Evolutionary conservation across 2,113 vertebrate genomes (phyloP).

Genomic region (Alosa alosa): DNA sequence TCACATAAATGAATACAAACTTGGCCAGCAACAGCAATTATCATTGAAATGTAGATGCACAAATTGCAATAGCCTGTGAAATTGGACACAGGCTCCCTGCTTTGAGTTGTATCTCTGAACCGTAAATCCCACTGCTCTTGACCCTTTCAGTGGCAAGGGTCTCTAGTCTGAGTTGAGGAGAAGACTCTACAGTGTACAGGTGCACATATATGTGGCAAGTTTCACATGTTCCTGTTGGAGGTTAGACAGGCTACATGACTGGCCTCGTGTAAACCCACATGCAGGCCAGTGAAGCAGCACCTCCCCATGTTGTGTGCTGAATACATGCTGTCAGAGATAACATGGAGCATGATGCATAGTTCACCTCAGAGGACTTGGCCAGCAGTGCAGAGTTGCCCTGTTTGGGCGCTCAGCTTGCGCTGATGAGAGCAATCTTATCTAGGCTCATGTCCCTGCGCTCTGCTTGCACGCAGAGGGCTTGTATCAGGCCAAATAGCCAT

Average conservation of each 20-base stretch:
- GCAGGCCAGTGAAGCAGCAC: background rate
- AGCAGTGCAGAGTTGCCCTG: background rate
- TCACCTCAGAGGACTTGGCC: conserved; percentile 36
- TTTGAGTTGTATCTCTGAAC: background rate
- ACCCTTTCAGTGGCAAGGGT: background rate
- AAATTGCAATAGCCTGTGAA: conserved; percentile 26
- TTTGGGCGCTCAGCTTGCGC: conserved; percentile 22
- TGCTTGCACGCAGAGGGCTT: conserved; percentile 41
- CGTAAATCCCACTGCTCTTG: background rate
- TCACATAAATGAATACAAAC: conserved; percentile 21
- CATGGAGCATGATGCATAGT: conserved; percentile 21
- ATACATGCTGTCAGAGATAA: conserved; percentile 24
- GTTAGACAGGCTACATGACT: background rate
- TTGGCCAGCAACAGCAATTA: conserved; percentile 27
- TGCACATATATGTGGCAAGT: background rate
- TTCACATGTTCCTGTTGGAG: background rate
- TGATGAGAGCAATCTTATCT: conserved; percentile 56
- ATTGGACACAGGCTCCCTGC: background rate
- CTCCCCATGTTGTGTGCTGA: background rate
- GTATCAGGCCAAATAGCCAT: background rate
- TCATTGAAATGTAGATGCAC: conserved; percentile 23
- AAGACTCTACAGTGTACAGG: background rate
- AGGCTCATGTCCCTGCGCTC: conserved; percentile 41
- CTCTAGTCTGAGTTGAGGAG: background rate
- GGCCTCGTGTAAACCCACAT: background rate